phyloP scores from a whole-genome alignment of 2,888 invertebrate species.

The Agrypnus murinus region DNA sequence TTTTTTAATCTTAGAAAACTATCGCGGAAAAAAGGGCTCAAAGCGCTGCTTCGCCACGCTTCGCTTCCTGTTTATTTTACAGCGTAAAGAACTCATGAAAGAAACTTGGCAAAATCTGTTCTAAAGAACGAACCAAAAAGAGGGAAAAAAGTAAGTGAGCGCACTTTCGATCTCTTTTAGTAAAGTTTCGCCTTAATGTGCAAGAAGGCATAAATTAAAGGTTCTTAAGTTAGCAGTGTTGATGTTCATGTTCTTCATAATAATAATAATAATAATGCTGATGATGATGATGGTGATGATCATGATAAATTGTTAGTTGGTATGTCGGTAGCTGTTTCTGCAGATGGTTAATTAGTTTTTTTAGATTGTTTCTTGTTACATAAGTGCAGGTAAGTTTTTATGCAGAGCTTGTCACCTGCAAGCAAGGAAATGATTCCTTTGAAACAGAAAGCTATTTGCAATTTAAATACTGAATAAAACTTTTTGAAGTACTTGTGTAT shows the following conservation, averaged over 20 bases:
- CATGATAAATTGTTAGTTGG: background rate
- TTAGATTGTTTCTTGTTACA: background rate
- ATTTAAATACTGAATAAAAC: conserved; percentile 16
- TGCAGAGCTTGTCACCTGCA: background rate
- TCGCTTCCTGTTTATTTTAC: conserved; percentile 35
- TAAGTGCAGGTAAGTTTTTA: background rate
- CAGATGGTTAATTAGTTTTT: background rate
- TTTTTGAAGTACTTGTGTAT: background rate
- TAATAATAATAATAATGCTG: background rate
- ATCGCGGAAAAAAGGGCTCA: conserved; percentile 38
- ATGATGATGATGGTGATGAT: conserved; percentile 11
- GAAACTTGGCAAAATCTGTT: conserved; percentile 11
- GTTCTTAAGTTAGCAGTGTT: background rate
- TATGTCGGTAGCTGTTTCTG: background rate
- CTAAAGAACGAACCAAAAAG: conserved; percentile 4
- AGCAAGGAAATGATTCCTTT: background rate
- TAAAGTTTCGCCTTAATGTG: conserved; percentile 11
- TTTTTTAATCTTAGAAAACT: conserved; percentile 55
- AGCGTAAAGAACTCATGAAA: conserved; percentile 32
- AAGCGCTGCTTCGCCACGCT: conserved; percentile 19
- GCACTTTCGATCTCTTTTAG: conserved; percentile 23
- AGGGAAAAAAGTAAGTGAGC: conserved; percentile 4
- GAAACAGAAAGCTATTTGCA: conserved; percentile 5
- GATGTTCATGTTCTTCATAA: background rate
- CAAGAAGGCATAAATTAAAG: conserved; percentile 16